Evolutionary conservation across 2,797 vertebrate genomes (phyloP).

Genomic region (Sus cebifrons): DNA sequence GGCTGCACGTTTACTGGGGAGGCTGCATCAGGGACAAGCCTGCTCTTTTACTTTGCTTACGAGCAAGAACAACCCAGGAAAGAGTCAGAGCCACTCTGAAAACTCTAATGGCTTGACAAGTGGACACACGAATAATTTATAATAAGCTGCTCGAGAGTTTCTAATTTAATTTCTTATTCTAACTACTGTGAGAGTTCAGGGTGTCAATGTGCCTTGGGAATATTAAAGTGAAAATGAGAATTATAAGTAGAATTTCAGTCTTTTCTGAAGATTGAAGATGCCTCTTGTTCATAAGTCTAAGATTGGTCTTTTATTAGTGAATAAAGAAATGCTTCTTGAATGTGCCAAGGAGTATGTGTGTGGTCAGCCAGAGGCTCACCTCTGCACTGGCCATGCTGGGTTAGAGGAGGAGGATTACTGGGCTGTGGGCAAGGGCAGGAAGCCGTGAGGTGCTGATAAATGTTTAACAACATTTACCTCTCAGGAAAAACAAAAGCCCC

Average conservation of each 20-base stretch:
- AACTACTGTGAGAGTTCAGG: slow-evolving; percentile 76
- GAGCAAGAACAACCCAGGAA: slow-evolving; percentile 34
- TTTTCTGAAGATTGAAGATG: slow-evolving; percentile 74
- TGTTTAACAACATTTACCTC: neutral
- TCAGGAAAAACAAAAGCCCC: neutral
- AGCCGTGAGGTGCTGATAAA: neutral
- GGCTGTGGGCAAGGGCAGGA: neutral
- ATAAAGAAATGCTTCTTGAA: slow-evolving; percentile 55
- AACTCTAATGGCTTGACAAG: slow-evolving; percentile 70
- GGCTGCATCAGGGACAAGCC: slow-evolving; percentile 5
- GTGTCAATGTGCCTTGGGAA: slow-evolving; percentile 79
- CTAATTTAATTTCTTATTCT: slow-evolving; percentile 80
- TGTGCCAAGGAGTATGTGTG: neutral
- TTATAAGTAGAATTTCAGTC: slow-evolving; percentile 75
- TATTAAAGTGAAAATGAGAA: slow-evolving; percentile 79
- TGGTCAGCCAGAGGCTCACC: neutral
- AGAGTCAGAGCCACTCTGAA: neutral
- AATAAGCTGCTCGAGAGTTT: slow-evolving; percentile 60
- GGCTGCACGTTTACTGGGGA: slow-evolving; percentile 69
- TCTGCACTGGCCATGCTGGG: neutral
- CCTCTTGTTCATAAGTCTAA: slow-evolving; percentile 61
- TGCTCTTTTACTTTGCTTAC: slow-evolving; percentile 18
- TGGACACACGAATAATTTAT: slow-evolving; percentile 70
- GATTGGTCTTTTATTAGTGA: slow-evolving; percentile 72
- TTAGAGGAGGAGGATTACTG: neutral